Conservation (phyloP, 2,797 vertebrate species). For the Limnodromus scolopaceus region DNA sequence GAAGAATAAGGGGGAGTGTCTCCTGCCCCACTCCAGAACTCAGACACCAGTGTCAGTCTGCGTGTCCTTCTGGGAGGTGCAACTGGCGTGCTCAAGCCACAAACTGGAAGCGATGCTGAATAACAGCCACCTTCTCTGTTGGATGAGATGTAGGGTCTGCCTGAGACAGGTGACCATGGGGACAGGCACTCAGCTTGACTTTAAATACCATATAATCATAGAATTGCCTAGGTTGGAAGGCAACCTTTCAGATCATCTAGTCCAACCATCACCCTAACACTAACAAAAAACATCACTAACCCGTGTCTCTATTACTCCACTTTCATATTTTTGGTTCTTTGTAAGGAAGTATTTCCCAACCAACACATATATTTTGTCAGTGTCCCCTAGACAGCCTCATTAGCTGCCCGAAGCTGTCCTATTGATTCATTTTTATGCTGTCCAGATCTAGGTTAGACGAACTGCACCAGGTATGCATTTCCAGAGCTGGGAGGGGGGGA, state of each 20-base stretch:
- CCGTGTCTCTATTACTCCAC: neutral
- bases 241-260: no score
- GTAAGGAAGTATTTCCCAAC: neutral
- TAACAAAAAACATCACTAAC: no score
- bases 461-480: neutral
- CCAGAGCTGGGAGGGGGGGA: neutral
- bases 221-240: no score
- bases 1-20: neutral
- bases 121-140: neutral
- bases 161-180: neutral
- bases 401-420: neutral
- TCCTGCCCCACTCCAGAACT: neutral
- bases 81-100: neutral
- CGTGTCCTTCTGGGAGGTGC: neutral
- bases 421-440: neutral
- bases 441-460: constrained; percentile 27
- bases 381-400: neutral
- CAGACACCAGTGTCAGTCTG: neutral
- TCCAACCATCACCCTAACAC: no score
- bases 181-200: neutral
- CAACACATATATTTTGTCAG: neutral
- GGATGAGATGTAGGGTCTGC: neutral
- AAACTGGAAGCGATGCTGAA: neutral
- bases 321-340: neutral
- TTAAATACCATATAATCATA: neutral